Conservation (phyloP, 2,888 invertebrate species). For the Apotomis betuletana region DNA sequence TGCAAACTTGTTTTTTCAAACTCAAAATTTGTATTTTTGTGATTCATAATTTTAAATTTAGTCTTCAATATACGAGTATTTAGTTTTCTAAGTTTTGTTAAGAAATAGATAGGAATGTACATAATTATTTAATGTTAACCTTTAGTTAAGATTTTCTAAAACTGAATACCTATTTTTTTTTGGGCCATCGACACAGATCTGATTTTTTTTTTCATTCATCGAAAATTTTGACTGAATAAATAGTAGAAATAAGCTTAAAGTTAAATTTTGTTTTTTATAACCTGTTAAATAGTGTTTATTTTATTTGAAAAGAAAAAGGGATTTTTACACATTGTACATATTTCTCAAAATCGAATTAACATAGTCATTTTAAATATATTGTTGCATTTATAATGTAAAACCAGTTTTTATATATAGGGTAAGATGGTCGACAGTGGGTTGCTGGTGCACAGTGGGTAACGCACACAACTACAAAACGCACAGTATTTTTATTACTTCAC, state of each 20-base stretch:
- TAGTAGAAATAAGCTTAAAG: background rate
- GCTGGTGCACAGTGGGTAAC: too few species aligned
- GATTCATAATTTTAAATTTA: slow-evolving; percentile 31
- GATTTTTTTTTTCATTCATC: slow-evolving; percentile 31
- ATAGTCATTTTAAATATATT: slow-evolving; percentile 41
- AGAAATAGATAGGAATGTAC: slow-evolving; percentile 33
- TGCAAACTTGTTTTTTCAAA: slow-evolving; percentile 45
- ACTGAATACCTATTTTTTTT: slow-evolving; percentile 4
- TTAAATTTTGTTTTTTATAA: slow-evolving; percentile 24
- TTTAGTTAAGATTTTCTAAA: slow-evolving; percentile 4
- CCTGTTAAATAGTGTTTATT: slow-evolving; percentile 17
- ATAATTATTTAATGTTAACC: slow-evolving; percentile 26
- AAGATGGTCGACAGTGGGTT: too few species aligned
- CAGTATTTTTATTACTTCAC: too few species aligned
- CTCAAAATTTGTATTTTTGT: slow-evolving; percentile 49
- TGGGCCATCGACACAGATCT: slow-evolving; percentile 42
- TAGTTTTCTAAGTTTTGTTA: slow-evolving; percentile 25
- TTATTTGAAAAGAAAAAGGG: slow-evolving; percentile 22
- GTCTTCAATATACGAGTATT: slow-evolving; percentile 38
- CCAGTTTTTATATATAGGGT: slow-evolving; percentile 26
- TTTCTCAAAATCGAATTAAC: slow-evolving; percentile 36
- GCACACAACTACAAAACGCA: too few species aligned
- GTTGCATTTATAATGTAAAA: slow-evolving; percentile 43
- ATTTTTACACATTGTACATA: slow-evolving; percentile 31
- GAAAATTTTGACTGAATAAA: slow-evolving; percentile 44